Percentiles rank a stretch among this genome's conserved stretches.
Conservation (phyloP, 2,797 vertebrate species). For the Gadopsis marmoratus region DNA sequence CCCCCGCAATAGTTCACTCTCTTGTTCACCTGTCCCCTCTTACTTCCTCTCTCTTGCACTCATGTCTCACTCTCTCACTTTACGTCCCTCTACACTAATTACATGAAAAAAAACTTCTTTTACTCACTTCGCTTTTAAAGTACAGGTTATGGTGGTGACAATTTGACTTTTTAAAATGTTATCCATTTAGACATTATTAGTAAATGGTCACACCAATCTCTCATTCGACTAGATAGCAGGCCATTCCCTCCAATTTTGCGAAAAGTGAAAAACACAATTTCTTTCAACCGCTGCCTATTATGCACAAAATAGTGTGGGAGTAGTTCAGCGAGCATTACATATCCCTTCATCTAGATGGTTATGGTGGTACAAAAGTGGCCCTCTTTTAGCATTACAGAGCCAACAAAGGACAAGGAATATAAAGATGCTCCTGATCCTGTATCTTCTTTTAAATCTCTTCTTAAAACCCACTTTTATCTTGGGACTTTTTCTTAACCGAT, state of each 20-base stretch:
- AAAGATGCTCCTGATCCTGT: background rate
- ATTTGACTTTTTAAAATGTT: no score
- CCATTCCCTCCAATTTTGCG: background rate
- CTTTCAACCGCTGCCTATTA: background rate
- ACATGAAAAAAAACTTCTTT: background rate
- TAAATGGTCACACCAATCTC: background rate
- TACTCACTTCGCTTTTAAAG: no score
- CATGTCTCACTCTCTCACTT: background rate
- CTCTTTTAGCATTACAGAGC: background rate
- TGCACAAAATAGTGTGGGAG: background rate
- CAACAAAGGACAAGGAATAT: background rate
- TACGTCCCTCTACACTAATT: background rate
- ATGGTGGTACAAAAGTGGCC: background rate
- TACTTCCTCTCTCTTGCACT: constrained; percentile 8
- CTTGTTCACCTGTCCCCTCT: constrained; percentile 20
- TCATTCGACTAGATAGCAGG: no score
- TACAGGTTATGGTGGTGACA: no score
- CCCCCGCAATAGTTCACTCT: background rate
- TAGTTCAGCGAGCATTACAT: background rate
- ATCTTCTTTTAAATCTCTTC: no score
- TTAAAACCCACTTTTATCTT: no score
- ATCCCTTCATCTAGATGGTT: background rate
- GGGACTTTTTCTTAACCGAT: no score
- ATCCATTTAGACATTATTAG: background rate
- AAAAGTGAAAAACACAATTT: background rate